Conservation (phyloP, 2,113 vertebrate genomes). For the Aptenodytes forsteri region DNA sequence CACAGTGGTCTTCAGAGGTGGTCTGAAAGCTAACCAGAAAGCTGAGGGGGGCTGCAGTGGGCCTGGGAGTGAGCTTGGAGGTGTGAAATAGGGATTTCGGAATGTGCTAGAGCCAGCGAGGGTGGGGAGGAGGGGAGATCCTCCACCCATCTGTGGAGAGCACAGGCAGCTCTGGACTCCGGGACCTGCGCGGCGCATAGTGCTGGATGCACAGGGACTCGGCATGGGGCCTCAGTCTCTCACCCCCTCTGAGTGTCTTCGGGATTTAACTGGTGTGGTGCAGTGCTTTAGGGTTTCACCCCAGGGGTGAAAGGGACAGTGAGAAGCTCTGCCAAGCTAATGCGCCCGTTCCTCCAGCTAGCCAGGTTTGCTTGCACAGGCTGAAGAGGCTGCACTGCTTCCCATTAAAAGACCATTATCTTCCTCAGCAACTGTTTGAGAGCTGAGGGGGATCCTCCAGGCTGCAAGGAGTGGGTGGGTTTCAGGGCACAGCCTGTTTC, state of each 20-base stretch:
- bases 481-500: accelerated
- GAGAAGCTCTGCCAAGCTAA: not conserved
- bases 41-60: not conserved
- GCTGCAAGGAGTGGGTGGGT: not conserved
- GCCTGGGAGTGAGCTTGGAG: not conserved
- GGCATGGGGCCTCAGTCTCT: not conserved
- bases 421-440: not conserved
- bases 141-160: not conserved
- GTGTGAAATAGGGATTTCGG: not conserved
- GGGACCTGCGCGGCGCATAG: accelerated
- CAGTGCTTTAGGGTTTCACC: not conserved
- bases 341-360: accelerated
- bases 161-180: not conserved
- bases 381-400: not conserved
- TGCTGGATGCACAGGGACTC: accelerated
- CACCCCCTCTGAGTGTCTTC: not conserved
- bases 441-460: no score
- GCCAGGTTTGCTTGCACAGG: not conserved
- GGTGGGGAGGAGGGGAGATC: not conserved
- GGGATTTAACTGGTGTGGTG: not conserved
- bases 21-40: not conserved
- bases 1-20: not conserved
- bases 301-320: not conserved
- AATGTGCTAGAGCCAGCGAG: not conserved
- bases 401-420: not conserved